A percentile compares a stretch with the other conserved stretches of the same genome.
These are phyloP conservation scores for Eunapius fragilis DNA, from an alignment of 37 sponge, comb jelly and placozoan genomes.

Conservation along the genomic window DNA sequence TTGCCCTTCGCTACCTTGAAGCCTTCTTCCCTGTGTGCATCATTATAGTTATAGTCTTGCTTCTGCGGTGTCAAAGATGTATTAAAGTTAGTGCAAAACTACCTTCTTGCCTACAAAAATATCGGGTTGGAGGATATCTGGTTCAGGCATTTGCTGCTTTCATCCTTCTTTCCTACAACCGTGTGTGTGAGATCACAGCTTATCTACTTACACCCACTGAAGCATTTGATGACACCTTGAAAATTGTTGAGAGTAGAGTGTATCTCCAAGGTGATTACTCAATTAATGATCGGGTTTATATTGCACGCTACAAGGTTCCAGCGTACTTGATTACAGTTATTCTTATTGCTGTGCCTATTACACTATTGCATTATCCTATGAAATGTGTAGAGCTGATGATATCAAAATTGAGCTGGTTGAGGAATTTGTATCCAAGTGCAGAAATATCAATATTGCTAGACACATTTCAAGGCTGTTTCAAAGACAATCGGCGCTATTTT, in stretches of 20 bases:
- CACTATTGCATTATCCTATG: conserved; percentile 49
- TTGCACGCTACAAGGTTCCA: conserved; percentile 16
- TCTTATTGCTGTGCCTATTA: conserved; percentile 19
- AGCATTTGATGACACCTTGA: conserved; percentile 4
- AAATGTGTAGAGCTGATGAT: conserved; percentile 22
- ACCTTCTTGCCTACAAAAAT: conserved; percentile 23
- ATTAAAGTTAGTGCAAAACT: background rate
- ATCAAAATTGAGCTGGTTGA: background rate
- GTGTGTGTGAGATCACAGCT: conserved; percentile 26
- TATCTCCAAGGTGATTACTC: conserved; percentile 37
- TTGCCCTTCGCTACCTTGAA: conserved; percentile 3
- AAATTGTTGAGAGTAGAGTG: background rate
- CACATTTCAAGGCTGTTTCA: conserved; percentile 64
- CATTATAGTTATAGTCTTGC: background rate
- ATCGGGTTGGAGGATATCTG: background rate
- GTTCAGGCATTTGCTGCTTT: conserved; percentile 61
- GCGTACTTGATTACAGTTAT: conserved; percentile 19
- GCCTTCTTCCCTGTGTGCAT: background rate
- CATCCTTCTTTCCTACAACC: conserved; percentile 58
- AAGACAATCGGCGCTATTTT: conserved; percentile 45
- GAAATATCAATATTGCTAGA: conserved; percentile 29
- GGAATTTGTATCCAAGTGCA: conserved; percentile 5
- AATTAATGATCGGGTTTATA: background rate
- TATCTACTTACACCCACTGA: conserved; percentile 10
- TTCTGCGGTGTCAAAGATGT: background rate